Base-by-base conservation (phyloP, 2,888 invertebrate genomes). In the Mythimna impura region DNA sequence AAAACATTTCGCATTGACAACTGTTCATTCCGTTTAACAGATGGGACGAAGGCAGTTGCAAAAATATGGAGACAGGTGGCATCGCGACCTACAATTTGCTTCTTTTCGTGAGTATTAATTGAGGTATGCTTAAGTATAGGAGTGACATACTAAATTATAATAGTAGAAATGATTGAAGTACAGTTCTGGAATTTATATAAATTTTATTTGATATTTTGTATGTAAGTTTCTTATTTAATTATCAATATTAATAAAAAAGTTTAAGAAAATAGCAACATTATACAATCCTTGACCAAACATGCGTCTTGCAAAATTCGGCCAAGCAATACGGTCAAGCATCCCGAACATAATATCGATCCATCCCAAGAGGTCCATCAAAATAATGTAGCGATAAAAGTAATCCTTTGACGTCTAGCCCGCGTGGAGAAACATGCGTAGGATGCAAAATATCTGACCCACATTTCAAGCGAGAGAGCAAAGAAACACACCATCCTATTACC, bases 61-160 rank as follows among this genome's bases (percentile, higher is more conserved):
- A 80, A 82, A 85, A 86, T 86, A 74, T 77, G 68, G 76, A 73
- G 81, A 82, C 89, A 89, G 89, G 82, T 89, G 89, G 80, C 36
- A 22, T 36, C 52, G 52, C 80, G 78, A 86, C 86, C 86, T 77
- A 86, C 79, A 87, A 86, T 81, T 87, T 85, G 55, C 61, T 74
- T 63, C 76, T 77, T 67, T 58, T 68, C 22, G 68, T 81, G 71
- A 87, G 80, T 85, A 81, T 84, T 81, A 77, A 83, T 77, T 68
- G 40, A 71, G 78, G 63, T 64, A 82, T 81, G 76, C 54, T 50
- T 68, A 76, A 68, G 22, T 70, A 75, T 68, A 61, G 52, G 7
- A 65, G n/a, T 69, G 64, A 75, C 71, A 81, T 25, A 73, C 47
- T 43, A 47, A 62, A 57, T 61, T 68, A 34, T 60, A 62, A 64